Evolutionary conservation across 64 coral and sea anemone genomes (phyloP).

Genomic region (Pocillopora damicornis): DNA sequence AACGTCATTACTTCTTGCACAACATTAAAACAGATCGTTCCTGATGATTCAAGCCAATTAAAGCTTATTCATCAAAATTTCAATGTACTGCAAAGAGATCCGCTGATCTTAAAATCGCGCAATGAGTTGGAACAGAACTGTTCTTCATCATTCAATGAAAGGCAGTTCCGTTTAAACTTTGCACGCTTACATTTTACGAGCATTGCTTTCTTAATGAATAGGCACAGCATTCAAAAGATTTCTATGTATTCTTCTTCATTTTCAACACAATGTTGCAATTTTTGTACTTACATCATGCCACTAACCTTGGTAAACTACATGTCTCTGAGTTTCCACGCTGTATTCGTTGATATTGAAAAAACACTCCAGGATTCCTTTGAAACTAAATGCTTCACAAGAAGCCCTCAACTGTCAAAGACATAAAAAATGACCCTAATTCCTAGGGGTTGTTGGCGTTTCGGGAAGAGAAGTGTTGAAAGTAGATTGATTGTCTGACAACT

Average conservation of each 20-base stretch:
- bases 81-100: neutral
- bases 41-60: neutral
- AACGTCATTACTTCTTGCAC: neutral
- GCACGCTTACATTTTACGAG: neutral
- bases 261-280: neutral
- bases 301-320: constrained; percentile 22
- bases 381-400: constrained; percentile 27
- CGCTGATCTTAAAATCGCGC: neutral
- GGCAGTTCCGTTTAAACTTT: neutral
- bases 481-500: neutral
- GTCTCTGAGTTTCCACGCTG: neutral
- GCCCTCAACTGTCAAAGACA: neutral
- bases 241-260: neutral
- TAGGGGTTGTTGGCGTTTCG: constrained; percentile 35
- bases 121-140: neutral
- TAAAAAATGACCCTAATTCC: constrained; percentile 46
- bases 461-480: constrained; percentile 32
- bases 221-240: neutral
- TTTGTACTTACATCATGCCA: neutral
- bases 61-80: neutral
- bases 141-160: constrained; percentile 24
- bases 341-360: neutral
- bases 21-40: neutral
- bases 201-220: neutral
- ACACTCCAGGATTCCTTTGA: neutral